Evolutionary conservation across 2,888 invertebrate genomes (phyloP).

Genomic region (Branchipolynoe longqiensis): DNA sequence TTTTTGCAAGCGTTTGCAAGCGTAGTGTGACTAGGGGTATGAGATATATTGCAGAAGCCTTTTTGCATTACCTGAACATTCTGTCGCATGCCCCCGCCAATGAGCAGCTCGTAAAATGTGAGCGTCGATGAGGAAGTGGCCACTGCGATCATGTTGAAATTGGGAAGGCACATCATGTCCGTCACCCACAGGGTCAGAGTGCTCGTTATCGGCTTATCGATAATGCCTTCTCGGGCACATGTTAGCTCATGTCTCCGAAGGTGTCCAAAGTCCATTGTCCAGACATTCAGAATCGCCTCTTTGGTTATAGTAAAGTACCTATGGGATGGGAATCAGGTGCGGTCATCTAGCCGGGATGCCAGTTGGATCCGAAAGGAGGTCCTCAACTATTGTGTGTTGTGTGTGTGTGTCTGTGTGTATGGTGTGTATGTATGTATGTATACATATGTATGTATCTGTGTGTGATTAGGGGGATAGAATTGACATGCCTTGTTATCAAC

Average conservation of each 20-base stretch:
- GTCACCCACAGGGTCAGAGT: slow-evolving; percentile 85
- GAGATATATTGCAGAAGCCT: background rate
- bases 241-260: slow-evolving; percentile 63
- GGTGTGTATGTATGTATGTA: no score
- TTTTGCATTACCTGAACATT: slow-evolving; percentile 18
- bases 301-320: slow-evolving; percentile 89
- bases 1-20: no score
- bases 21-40: no score
- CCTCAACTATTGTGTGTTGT: no score
- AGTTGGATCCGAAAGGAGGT: no score
- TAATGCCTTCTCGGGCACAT: background rate
- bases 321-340: no score
- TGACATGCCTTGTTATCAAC: no score
- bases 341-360: no score
- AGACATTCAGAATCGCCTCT: slow-evolving; percentile 90
- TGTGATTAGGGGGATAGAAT: no score
- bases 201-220: background rate
- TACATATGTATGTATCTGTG: no score
- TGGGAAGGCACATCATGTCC: slow-evolving; percentile 88
- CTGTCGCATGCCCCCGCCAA: slow-evolving; percentile 12
- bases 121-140: slow-evolving; percentile 90
- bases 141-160: slow-evolving; percentile 89
- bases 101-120: slow-evolving; percentile 85
- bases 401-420: no score
- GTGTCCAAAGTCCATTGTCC: slow-evolving; percentile 88